Evolutionary conservation across 2,797 vertebrate species (phyloP).

Genomic region (Sardinella longiceps): DNA sequence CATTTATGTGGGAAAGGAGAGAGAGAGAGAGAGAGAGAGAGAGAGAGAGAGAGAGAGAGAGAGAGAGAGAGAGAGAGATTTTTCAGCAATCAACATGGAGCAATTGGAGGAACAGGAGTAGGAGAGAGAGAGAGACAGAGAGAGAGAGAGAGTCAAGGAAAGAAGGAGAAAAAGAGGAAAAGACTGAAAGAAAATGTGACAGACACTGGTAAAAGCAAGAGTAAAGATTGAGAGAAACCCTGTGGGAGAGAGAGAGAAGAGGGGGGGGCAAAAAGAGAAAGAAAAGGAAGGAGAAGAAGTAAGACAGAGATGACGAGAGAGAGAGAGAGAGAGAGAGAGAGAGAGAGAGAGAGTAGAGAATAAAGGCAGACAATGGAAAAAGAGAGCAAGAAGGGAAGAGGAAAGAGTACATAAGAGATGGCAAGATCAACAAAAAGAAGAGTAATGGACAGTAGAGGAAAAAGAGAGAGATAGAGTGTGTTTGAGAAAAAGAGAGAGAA

Average conservation of each 20-base stretch:
- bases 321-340: background rate
- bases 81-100: background rate
- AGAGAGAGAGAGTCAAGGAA: constrained; percentile 35
- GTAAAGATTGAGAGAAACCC: too few relatives aligned
- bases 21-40: background rate
- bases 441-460: constrained; percentile 13
- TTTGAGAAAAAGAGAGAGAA: constrained; percentile 68
- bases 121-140: background rate
- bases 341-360: background rate
- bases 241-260: constrained; percentile 37
- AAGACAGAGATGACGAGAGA: constrained; percentile 36
- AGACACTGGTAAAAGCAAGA: too few relatives aligned
- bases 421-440: background rate
- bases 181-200: background rate
- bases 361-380: background rate
- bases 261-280: background rate
- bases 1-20: constrained; percentile 55
- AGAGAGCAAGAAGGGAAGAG: background rate
- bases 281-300: constrained; percentile 50
- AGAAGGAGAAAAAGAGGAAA: background rate
- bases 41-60: background rate
- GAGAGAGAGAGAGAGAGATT: too few relatives aligned
- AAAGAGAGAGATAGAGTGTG: constrained; percentile 61
- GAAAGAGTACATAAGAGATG: background rate
- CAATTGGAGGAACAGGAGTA: background rate